Conservation (phyloP, 2,888 invertebrate species). For the Kryphioiulus occultus region DNA sequence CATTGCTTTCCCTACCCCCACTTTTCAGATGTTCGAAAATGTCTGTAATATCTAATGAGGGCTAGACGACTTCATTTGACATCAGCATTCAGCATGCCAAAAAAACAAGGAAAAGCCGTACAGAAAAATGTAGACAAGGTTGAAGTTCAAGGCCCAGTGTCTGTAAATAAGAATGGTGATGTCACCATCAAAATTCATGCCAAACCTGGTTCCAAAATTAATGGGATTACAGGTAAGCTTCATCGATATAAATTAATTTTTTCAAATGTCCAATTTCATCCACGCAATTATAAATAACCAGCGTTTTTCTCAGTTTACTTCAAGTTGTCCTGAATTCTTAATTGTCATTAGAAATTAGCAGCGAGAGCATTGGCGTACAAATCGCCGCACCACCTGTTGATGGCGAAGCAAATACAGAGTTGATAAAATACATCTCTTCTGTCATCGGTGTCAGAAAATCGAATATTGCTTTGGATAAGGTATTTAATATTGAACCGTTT, state of each 20-base stretch:
- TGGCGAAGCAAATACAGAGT: constrained; percentile 80
- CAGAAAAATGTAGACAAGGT: background rate
- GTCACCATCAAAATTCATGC: constrained; percentile 73
- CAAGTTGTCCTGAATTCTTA: too few species aligned
- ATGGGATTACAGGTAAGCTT: constrained; percentile 69
- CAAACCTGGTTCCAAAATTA: constrained; percentile 78
- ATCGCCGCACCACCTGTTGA: constrained; percentile 82
- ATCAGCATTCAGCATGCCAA: background rate
- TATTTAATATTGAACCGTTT: constrained; percentile 56
- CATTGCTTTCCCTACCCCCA: background rate
- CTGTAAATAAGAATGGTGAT: constrained; percentile 63
- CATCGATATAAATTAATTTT: background rate
- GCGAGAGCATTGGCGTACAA: constrained; percentile 75
- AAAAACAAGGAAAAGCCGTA: background rate
- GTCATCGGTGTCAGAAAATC: constrained; percentile 75
- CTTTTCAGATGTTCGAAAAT: background rate
- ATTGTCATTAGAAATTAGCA: constrained; percentile 52
- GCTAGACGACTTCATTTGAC: background rate
- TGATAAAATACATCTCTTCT: constrained; percentile 75
- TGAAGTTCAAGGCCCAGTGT: background rate
- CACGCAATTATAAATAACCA: too few species aligned
- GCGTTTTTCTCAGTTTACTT: too few species aligned
- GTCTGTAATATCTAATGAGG: background rate
- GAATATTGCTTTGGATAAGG: constrained; percentile 72
- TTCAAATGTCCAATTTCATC: too few species aligned